Percentiles rank a stretch among this genome's conserved stretches.
phyloP scores from a whole-genome alignment of 2,888 invertebrate species.

The Lochmaea capreae region DNA sequence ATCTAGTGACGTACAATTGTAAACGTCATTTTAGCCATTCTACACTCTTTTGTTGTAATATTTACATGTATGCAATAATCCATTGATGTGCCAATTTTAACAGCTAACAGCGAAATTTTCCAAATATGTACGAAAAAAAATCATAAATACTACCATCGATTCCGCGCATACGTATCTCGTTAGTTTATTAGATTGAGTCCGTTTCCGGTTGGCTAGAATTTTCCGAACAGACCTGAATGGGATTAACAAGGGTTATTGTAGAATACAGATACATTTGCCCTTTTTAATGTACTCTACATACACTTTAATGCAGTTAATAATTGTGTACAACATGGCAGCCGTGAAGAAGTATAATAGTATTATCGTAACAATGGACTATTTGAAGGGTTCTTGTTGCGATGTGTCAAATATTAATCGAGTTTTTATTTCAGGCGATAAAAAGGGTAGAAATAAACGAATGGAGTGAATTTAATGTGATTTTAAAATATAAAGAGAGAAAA shows the following conservation, averaged over 20 bases:
- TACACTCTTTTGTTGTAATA: too few species aligned
- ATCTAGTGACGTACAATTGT: too few species aligned
- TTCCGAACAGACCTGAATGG: slow-evolving; percentile 14
- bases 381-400: slow-evolving; percentile 21
- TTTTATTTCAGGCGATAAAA: slow-evolving; percentile 15
- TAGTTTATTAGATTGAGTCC: slow-evolving; percentile 19
- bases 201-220: slow-evolving; percentile 4
- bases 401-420: slow-evolving; percentile 25
- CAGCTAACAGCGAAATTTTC: background rate
- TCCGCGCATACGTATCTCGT: slow-evolving; percentile 7
- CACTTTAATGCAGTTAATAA: slow-evolving; percentile 28
- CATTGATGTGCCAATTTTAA: background rate
- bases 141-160: background rate
- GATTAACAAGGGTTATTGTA: slow-evolving; percentile 13
- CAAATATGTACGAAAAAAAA: too few species aligned
- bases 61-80: too few species aligned
- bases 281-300: slow-evolving; percentile 27
- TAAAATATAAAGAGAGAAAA: background rate
- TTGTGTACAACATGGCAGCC: slow-evolving; percentile 24
- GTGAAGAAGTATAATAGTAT: slow-evolving; percentile 24
- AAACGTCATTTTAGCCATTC: too few species aligned
- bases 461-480: slow-evolving; percentile 12
- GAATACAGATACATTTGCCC: slow-evolving; percentile 14
- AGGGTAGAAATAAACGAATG: slow-evolving; percentile 14
- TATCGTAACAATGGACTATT: slow-evolving; percentile 20